phyloP scores from a whole-genome alignment of 1,140 invertebrate genomes.

The Drosophila orosa region DNA sequence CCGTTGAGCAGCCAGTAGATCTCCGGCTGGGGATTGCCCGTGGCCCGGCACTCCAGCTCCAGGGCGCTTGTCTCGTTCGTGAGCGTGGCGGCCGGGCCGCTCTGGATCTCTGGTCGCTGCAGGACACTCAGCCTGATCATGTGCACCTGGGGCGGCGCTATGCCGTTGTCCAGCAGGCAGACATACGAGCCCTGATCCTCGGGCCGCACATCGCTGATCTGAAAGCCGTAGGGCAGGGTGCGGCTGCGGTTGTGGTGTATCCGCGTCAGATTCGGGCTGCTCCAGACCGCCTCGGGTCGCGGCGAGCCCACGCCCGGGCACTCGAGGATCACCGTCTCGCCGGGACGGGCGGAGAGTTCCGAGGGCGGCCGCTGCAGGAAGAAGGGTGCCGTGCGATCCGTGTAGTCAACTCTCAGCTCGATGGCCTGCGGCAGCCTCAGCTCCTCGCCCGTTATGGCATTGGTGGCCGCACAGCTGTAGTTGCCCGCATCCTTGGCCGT shows the following conservation, averaged over 20 bases:
- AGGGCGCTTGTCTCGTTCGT: constrained; percentile 88
- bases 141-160: constrained; percentile 84
- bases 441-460: constrained; percentile 85
- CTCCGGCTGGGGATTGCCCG: constrained; percentile 89
- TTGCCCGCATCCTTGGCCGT: constrained; percentile 85
- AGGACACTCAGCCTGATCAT: constrained; percentile 85
- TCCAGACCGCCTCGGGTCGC: constrained; percentile 86
- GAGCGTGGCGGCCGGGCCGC: constrained; percentile 86
- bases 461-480: constrained; percentile 87
- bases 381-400: constrained; percentile 82
- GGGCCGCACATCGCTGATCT: constrained; percentile 86
- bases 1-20: constrained; percentile 95
- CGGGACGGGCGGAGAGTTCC: constrained; percentile 83
- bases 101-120: constrained; percentile 87
- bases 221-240: constrained; percentile 86
- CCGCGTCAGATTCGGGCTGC: constrained; percentile 84
- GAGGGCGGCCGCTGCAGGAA: constrained; percentile 85
- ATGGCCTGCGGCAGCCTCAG: constrained; percentile 84
- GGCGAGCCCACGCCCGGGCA: constrained; percentile 87
- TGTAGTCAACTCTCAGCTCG: constrained; percentile 84
- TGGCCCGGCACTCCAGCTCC: constrained; percentile 88
- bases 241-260: constrained; percentile 82
- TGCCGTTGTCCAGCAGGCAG: constrained; percentile 86
- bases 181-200: constrained; percentile 90
- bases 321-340: constrained; percentile 87